Base-by-base conservation (phyloP, 1,140 invertebrate species). In the Drosophila gunungcola region DNA sequence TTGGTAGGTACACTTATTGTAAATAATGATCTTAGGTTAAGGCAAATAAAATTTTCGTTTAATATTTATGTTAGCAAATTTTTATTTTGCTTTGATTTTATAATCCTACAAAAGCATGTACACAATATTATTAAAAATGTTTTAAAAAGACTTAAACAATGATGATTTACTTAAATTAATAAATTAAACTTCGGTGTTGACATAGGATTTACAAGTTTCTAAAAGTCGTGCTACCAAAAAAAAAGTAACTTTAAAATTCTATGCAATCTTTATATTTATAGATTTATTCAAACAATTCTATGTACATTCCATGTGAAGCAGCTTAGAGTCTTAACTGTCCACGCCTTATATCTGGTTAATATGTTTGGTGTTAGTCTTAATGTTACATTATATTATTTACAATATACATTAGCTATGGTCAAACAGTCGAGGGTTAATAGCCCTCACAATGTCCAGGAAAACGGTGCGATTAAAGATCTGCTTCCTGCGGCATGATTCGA, bases 401-500 rank as follows among this genome's bases (percentile, higher is more conserved):
- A 68, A 3, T 13, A 41, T 10, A 65, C 3, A 27, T 61, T 75
- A 55, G 27, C 39, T 21, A 16, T 27, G 29, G n/a, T 36, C 29
- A n/a, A 53, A 16, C 16, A 46, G 21, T 51, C 12, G 21, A 13
- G 32, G 29, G 34, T 9, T 3, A 3, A 38, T 29, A 3, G 6
- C 48, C 60, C 91, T 92, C 34, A 93, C 60, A n/a, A 93, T 73
- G n/a, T 79, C 73, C 29, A 93, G 70, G 51, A 73, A 82, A 41
- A 93, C 78, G 7, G 74, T 80, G n/a, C 93, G 80, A 70, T 90
- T 90, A 21, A 83, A 83, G 13, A 93, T 93, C 12, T 78, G 72
- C 41, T 84, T 76, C 12, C 86, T 74, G 27, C 85, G 72, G 5
- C 74, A 61, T 4, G 77, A 68, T 60, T 95, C 94, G 2, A 97